Evolutionary conservation across 2,888 invertebrate genomes (phyloP).

Genomic region (Deilephila elpenor): DNA sequence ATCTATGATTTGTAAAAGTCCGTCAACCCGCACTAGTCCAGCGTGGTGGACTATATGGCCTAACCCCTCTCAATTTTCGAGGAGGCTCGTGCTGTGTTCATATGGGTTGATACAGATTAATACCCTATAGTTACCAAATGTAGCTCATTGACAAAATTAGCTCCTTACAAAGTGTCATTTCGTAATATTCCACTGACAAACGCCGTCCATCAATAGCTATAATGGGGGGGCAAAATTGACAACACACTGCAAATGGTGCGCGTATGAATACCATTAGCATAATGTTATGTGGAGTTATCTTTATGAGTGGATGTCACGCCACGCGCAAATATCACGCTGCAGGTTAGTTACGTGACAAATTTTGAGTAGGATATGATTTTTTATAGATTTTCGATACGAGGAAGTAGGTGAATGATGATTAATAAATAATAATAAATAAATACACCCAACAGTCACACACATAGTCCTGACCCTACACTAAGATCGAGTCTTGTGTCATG

Average conservation of each 20-base stretch:
- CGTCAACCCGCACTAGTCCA: no score
- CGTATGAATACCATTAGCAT: conserved; percentile 42
- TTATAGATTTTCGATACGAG: background rate
- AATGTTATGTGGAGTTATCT: conserved; percentile 35
- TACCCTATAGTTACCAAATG: background rate
- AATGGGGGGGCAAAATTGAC: conserved; percentile 15
- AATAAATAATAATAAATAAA: background rate
- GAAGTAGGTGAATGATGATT: background rate
- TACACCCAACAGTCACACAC: no score
- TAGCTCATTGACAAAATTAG: background rate
- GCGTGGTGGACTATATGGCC: no score
- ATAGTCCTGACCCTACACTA: no score
- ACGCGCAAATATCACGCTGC: background rate
- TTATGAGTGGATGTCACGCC: conserved; percentile 22
- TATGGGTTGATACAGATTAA: no score
- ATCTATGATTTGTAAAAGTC: no score
- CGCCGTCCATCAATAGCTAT: conserved; percentile 14
- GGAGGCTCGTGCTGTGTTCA: no score
- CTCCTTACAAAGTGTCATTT: background rate
- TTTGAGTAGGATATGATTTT: background rate
- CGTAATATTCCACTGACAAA: background rate
- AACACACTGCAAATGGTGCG: conserved; percentile 30
- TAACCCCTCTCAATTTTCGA: no score
- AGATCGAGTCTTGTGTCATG: no score
- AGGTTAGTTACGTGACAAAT: background rate